Evolutionary conservation across 2,888 invertebrate genomes (phyloP).

Genomic region (Spodoptera littoralis): DNA sequence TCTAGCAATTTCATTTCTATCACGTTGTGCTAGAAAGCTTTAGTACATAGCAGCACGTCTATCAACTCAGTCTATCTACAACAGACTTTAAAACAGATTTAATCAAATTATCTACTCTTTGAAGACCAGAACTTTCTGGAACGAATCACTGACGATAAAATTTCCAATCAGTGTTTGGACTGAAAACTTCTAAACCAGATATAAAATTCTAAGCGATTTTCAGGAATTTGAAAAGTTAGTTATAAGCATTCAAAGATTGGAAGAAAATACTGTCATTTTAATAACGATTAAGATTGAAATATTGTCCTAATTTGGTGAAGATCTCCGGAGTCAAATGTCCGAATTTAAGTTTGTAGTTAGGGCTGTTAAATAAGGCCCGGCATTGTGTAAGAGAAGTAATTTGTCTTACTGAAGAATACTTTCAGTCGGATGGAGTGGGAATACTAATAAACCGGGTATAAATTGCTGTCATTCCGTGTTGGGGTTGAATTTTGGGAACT

Average conservation of each 20-base stretch:
- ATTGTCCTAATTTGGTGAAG: conserved; percentile 6
- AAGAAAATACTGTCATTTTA: conserved; percentile 1
- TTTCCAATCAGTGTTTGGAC: no score
- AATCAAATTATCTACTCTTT: no score
- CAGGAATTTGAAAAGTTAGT: no score
- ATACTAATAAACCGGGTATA: conserved; percentile 35
- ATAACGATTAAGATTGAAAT: conserved; percentile 3
- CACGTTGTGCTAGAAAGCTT: no score
- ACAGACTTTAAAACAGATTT: no score
- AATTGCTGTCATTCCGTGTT: conserved; percentile 15
- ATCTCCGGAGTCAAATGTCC: conserved; percentile 11
- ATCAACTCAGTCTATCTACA: no score
- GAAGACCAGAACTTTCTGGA: no score
- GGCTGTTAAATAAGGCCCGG: conserved; percentile 9
- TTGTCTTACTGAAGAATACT: conserved; percentile 22
- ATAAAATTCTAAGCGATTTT: no score
- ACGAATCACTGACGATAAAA: no score
- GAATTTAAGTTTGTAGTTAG: conserved; percentile 14
- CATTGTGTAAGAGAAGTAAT: conserved; percentile 26
- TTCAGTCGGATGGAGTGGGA: conserved; percentile 9
- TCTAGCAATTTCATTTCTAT: no score
- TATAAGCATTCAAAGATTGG: neutral
- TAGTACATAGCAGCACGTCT: no score
- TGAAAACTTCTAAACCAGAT: no score
- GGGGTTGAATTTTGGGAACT: conserved; percentile 15